These are phyloP conservation scores for Yoshiicerus persimilis DNA, from an alignment of 1,140 invertebrate genomes.

Conservation along the genomic window DNA sequence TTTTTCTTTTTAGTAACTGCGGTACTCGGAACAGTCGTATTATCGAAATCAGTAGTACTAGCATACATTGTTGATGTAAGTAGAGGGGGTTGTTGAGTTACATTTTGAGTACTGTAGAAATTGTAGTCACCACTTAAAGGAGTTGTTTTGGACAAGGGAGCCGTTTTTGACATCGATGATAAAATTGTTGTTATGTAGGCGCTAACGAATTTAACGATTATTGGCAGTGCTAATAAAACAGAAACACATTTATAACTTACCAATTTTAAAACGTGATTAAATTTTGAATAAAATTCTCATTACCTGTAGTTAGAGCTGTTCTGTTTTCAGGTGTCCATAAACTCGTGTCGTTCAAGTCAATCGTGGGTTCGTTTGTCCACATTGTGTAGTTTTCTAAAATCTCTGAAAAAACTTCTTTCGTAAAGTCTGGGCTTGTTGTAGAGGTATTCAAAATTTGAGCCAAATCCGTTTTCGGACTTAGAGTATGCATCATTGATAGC, in stretches of 20 bases:
- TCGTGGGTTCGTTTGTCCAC: slow-evolving; percentile 25
- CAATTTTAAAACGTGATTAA: too few relatives aligned
- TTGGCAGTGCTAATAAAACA: slow-evolving; percentile 34
- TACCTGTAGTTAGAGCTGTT: slow-evolving; percentile 37
- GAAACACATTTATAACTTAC: background rate
- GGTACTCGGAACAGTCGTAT: background rate
- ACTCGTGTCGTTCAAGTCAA: background rate
- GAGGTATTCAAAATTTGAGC: slow-evolving; percentile 30
- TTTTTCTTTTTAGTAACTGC: too few relatives aligned
- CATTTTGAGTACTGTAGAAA: background rate
- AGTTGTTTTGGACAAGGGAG: slow-evolving; percentile 41
- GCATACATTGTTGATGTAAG: background rate
- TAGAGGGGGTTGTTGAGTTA: background rate
- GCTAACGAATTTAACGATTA: slow-evolving; percentile 40
- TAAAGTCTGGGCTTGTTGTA: background rate
- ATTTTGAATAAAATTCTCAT: background rate
- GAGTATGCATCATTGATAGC: slow-evolving; percentile 19
- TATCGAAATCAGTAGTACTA: background rate
- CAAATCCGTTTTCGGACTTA: slow-evolving; percentile 33
- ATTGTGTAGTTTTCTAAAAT: slow-evolving; percentile 38
- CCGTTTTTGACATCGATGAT: slow-evolving; percentile 29
- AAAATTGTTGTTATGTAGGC: slow-evolving; percentile 27
- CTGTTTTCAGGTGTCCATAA: slow-evolving; percentile 34
- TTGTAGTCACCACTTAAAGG: slow-evolving; percentile 27
- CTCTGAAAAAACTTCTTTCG: background rate